Conservation (phyloP, 92 coral and sea anemone species). For the Desmophyllum pertusum region DNA sequence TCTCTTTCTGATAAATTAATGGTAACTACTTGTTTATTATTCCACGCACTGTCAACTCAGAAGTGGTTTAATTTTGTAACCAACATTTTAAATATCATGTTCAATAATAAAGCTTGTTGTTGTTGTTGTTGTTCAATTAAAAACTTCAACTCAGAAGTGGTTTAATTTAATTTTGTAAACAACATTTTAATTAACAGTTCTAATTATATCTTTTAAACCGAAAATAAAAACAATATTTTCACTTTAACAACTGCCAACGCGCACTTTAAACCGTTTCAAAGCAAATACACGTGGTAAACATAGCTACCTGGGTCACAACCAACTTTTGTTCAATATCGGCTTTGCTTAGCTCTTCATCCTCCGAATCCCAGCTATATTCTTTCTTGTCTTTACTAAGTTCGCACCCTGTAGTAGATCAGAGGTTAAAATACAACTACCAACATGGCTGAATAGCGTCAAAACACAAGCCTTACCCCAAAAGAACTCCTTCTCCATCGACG, state of each 20-base stretch:
- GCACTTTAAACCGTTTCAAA: neutral
- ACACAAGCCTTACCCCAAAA: slow-evolving; percentile 80
- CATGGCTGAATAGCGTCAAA: neutral
- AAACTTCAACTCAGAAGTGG: no score
- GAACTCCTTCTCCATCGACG: slow-evolving; percentile 77
- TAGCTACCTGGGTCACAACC: slow-evolving; percentile 65
- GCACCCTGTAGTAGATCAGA: slow-evolving; percentile 55
- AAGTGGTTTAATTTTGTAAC: no score
- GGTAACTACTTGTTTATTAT: no score
- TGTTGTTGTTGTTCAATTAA: no score
- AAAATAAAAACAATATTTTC: neutral
- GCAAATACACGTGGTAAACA: neutral
- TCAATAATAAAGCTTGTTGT: no score
- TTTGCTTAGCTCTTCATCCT: slow-evolving; percentile 52
- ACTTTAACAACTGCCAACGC: neutral
- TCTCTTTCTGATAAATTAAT: no score
- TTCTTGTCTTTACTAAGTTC: slow-evolving; percentile 63
- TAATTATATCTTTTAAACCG: neutral
- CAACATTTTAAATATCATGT: no score
- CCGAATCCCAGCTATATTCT: slow-evolving; percentile 60
- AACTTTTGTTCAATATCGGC: slow-evolving; percentile 73
- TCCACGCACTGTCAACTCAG: no score
- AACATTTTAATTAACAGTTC: neutral
- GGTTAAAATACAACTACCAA: neutral
- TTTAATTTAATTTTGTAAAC: no score